These are phyloP conservation scores for Mechanitis mazaeus DNA, from an alignment of 2,888 invertebrate genomes.

Conservation along the genomic window DNA sequence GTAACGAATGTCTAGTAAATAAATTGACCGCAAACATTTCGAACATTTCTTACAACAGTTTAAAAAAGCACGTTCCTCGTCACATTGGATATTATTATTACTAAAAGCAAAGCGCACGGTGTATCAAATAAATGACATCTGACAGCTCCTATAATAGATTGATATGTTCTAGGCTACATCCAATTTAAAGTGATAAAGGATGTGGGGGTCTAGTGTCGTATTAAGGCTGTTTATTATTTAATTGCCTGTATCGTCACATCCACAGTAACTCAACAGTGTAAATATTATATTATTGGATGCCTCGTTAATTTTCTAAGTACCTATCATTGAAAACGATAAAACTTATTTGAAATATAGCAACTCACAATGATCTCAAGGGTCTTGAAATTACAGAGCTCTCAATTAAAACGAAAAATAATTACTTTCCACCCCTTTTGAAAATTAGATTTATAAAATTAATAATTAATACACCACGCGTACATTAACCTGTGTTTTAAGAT, in stretches of 20 bases:
- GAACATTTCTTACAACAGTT: constrained; percentile 49
- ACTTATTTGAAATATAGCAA: constrained; percentile 32
- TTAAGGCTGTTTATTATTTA: constrained; percentile 38
- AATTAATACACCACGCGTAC: constrained; percentile 24
- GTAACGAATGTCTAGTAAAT: constrained; percentile 73
- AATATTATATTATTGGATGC: not conserved
- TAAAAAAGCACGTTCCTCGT: too few species aligned
- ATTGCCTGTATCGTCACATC: not conserved
- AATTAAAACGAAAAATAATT: constrained; percentile 73
- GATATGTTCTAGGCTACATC: constrained; percentile 63
- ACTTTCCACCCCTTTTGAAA: constrained; percentile 67
- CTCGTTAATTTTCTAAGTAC: not conserved
- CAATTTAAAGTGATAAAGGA: constrained; percentile 68
- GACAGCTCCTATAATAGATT: constrained; percentile 64
- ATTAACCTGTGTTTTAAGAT: constrained; percentile 15
- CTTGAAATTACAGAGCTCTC: constrained; percentile 68
- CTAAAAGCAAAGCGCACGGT: constrained; percentile 15
- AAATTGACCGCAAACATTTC: constrained; percentile 72
- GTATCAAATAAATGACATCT: constrained; percentile 58
- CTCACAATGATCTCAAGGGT: constrained; percentile 58
- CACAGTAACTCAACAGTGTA: not conserved
- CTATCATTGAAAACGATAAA: constrained; percentile 23
- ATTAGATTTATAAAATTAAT: constrained; percentile 63
- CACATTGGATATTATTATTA: too few species aligned
- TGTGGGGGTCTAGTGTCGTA: constrained; percentile 65